These are phyloP conservation scores for Xylophagus ater DNA, from an alignment of 2,888 invertebrate species.

Conservation along the genomic window DNA sequence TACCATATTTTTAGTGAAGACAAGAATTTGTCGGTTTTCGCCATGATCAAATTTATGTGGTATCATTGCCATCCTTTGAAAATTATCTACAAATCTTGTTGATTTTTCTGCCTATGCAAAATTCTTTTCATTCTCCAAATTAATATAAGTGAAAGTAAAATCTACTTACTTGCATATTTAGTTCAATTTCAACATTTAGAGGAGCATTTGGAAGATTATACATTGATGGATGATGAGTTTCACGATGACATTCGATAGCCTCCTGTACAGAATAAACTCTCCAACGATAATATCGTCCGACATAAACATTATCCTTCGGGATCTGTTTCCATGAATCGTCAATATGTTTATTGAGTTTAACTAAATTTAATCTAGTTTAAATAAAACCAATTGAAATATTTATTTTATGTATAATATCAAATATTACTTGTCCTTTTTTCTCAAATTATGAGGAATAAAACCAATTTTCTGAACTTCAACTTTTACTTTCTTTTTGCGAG, in stretches of 20 bases:
- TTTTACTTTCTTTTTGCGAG: constrained; percentile 64
- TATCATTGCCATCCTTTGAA: constrained; percentile 52
- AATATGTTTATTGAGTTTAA: constrained; percentile 43
- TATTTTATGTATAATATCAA: not conserved
- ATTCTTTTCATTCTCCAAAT: constrained; percentile 41
- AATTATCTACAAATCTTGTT: constrained; percentile 56
- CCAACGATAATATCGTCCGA: constrained; percentile 45
- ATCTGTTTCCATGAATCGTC: constrained; percentile 48
- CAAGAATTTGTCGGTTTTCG: constrained; percentile 57
- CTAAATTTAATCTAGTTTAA: constrained; percentile 34
- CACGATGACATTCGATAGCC: constrained; percentile 65
- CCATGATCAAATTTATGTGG: constrained; percentile 60
- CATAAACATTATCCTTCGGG: constrained; percentile 55
- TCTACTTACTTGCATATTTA: constrained; percentile 54
- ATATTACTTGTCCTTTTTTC: constrained; percentile 45
- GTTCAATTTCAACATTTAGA: constrained; percentile 58
- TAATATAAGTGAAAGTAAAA: not conserved
- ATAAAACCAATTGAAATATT: constrained; percentile 25
- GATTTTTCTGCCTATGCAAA: constrained; percentile 27
- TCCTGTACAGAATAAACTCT: constrained; percentile 57
- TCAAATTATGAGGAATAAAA: constrained; percentile 59
- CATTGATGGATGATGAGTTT: constrained; percentile 73
- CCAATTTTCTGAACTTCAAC: constrained; percentile 63
- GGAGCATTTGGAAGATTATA: constrained; percentile 63
- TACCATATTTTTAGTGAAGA: constrained; percentile 58